These are phyloP conservation scores for Connochaetes taurinus DNA, from an alignment of 2,113 vertebrate genomes.

Conservation along the genomic window DNA sequence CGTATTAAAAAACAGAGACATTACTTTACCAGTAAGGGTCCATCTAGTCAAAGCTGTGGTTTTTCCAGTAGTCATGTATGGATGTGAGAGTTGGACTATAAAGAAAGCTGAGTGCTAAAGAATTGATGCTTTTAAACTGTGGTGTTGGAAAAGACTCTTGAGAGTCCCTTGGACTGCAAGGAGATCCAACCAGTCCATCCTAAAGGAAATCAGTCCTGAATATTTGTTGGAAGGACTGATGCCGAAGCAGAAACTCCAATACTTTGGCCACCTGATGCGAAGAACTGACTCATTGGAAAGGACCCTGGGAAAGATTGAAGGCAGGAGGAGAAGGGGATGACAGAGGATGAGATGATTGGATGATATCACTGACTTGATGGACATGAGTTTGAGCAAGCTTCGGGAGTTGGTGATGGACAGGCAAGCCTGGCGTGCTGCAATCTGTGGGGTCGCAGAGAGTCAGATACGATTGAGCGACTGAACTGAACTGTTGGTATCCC, in stretches of 20 bases:
- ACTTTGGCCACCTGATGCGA: background rate
- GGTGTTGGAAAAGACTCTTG: background rate
- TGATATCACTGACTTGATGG: background rate
- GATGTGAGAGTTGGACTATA: background rate
- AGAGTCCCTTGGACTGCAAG: background rate
- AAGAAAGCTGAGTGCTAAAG: background rate
- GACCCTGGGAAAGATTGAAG: background rate
- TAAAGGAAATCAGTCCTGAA: background rate
- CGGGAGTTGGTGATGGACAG: background rate
- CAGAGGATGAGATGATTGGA: background rate
- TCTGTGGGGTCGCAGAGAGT: background rate
- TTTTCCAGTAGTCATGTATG: background rate
- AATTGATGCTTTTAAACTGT: background rate
- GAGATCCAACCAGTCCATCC: background rate
- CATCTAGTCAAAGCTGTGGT: background rate
- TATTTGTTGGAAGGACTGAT: background rate
- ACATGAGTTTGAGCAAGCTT: background rate
- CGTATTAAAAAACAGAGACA: background rate
- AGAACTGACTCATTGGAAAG: background rate
- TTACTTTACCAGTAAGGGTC: background rate
- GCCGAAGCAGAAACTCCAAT: background rate
- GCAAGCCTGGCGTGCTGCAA: background rate
- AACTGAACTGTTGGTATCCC: background rate
- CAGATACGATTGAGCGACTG: background rate
- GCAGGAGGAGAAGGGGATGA: background rate